Conservation (phyloP, 2,888 invertebrate species). For the Ectobius pallidus region DNA sequence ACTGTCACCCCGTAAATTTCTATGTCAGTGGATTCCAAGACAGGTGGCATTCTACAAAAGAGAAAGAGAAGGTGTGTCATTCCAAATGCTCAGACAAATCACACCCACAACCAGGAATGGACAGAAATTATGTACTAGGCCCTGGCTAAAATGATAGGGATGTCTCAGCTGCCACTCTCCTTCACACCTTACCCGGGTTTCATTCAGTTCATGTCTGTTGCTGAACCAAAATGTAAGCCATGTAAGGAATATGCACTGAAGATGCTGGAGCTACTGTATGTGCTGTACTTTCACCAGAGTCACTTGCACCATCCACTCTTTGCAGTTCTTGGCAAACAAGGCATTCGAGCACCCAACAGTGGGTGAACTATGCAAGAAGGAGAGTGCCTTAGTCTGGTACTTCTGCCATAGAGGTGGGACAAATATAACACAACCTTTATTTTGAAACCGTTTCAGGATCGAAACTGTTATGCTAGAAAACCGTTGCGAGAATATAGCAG, state of each 20-base stretch:
- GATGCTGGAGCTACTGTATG: neutral
- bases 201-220: neutral
- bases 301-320: neutral
- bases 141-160: neutral
- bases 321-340: neutral
- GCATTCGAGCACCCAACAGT: neutral
- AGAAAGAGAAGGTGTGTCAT: slow-evolving; percentile 11
- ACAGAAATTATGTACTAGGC: neutral
- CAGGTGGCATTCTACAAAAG: neutral
- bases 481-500: too few relatives aligned
- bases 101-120: too few relatives aligned
- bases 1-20: neutral
- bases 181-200: neutral
- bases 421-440: too few relatives aligned
- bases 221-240: neutral
- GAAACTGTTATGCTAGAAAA: too few relatives aligned
- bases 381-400: neutral
- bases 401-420: neutral
- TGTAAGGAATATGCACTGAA: neutral
- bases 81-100: slow-evolving; percentile 9
- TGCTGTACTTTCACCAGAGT: neutral
- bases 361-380: neutral
- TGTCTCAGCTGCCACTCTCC: neutral
- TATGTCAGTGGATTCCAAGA: neutral
- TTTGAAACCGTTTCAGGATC: too few relatives aligned